Evolutionary conservation across 2,113 vertebrate species (phyloP).

Genomic region (Platycercus adscitus): DNA sequence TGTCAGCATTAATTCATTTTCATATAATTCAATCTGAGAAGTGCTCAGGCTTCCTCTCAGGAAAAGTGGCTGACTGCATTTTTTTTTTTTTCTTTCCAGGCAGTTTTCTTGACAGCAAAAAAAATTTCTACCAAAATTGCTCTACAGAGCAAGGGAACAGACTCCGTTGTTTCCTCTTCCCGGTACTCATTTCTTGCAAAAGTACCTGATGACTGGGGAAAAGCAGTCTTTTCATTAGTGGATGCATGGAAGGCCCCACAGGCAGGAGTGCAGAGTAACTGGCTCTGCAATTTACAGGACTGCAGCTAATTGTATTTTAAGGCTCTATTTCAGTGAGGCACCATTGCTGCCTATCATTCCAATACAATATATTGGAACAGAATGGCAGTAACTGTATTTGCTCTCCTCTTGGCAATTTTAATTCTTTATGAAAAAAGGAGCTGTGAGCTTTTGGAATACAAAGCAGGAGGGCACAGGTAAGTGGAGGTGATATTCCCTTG

Average conservation of each 20-base stretch:
- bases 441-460: background rate
- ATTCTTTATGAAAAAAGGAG: background rate
- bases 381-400: background rate
- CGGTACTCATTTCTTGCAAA: background rate
- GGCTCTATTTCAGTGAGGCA: background rate
- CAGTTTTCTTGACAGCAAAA: constrained; percentile 10
- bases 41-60: background rate
- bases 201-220: background rate
- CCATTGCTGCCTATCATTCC: background rate
- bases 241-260: background rate
- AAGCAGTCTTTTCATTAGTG: background rate
- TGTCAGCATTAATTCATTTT: background rate
- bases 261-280: background rate
- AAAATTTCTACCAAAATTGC: background rate
- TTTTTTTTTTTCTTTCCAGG: background rate
- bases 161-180: background rate
- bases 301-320: constrained; percentile 22
- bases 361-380: background rate
- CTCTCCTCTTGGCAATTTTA: background rate
- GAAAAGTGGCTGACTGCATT: background rate
- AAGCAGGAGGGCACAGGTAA: background rate
- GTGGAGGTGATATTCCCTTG: background rate
- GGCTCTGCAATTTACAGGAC: background rate
- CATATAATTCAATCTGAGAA: background rate
- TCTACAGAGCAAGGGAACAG: background rate